A percentile compares a stretch with the other conserved stretches of the same genome.
Conservation (phyloP, 2,888 invertebrate genomes). For the Cyrtodaria siliqua region DNA sequence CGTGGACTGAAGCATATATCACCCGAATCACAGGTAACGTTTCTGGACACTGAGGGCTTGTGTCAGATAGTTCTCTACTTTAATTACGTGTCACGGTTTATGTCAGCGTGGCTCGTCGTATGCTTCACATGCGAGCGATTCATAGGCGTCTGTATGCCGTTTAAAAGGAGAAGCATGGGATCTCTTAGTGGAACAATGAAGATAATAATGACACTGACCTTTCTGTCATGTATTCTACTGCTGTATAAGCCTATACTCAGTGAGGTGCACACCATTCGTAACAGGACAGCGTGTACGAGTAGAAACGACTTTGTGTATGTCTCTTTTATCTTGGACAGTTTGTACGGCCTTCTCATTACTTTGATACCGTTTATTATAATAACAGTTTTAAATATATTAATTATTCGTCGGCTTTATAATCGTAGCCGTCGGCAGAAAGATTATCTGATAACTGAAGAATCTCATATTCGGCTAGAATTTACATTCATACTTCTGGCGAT, state of each 20-base stretch:
- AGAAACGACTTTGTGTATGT: conserved; percentile 58
- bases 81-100: conserved; percentile 85
- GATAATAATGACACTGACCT: conserved; percentile 69
- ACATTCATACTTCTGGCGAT: conserved; percentile 80
- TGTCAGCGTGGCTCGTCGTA: conserved; percentile 83
- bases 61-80: conserved; percentile 91
- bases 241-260: conserved; percentile 81
- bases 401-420: conserved; percentile 68
- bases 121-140: conserved; percentile 83
- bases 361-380: conserved; percentile 77
- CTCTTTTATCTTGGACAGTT: conserved; percentile 77
- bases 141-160: conserved; percentile 83
- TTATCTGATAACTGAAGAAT: conserved; percentile 75
- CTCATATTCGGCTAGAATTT: conserved; percentile 80
- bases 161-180: conserved; percentile 76
- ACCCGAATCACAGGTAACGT: conserved; percentile 47
- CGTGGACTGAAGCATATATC: conserved; percentile 70
- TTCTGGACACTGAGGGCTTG: conserved; percentile 76
- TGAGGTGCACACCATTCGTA: conserved; percentile 61
- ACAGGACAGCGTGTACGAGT: conserved; percentile 63
- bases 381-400: conserved; percentile 74
- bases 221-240: conserved; percentile 68
- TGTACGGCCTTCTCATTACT: conserved; percentile 75
- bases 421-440: conserved; percentile 62
- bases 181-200: conserved; percentile 68